phyloP scores from a whole-genome alignment of 2,888 invertebrate species.

The Nomada goodeniana region DNA sequence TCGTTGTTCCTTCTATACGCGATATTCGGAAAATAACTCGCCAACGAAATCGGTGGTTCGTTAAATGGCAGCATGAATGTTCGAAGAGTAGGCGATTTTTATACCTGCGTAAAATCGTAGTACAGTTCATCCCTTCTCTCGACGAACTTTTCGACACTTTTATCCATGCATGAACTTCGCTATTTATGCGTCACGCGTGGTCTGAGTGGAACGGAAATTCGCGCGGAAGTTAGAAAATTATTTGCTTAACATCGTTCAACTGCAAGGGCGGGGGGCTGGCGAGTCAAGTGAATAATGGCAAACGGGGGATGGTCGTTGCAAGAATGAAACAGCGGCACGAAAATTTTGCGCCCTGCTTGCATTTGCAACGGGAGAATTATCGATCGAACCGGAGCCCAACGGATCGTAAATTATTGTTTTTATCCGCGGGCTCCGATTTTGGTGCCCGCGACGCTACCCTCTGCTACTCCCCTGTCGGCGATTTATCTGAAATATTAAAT shows the following conservation, averaged over 20 bases:
- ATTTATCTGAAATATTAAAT: constrained; percentile 74
- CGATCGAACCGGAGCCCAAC: constrained; percentile 62
- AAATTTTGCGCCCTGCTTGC: constrained; percentile 21
- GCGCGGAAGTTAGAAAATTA: constrained; percentile 3
- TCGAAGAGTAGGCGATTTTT: too few species aligned
- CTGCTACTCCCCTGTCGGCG: constrained; percentile 48
- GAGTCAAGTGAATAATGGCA: not conserved
- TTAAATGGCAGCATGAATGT: too few species aligned
- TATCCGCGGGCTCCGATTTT: constrained; percentile 68
- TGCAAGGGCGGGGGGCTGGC: constrained; percentile 19
- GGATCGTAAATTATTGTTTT: constrained; percentile 68
- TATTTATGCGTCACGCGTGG: too few species aligned
- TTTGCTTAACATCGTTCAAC: not conserved
- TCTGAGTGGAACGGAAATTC: too few species aligned
- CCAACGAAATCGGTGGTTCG: too few species aligned
- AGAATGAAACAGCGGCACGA: constrained; percentile 14
- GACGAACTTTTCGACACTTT: too few species aligned
- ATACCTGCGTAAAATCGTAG: too few species aligned
- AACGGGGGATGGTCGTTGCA: constrained; percentile 10
- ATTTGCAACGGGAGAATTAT: constrained; percentile 66
- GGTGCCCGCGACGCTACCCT: constrained; percentile 31
- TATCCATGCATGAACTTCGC: too few species aligned
- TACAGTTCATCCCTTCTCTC: too few species aligned
- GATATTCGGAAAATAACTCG: too few species aligned
- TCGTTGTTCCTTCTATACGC: constrained; percentile 20